phyloP scores from a whole-genome alignment of 2,888 invertebrate genomes.

The Drosophila antonietae region DNA sequence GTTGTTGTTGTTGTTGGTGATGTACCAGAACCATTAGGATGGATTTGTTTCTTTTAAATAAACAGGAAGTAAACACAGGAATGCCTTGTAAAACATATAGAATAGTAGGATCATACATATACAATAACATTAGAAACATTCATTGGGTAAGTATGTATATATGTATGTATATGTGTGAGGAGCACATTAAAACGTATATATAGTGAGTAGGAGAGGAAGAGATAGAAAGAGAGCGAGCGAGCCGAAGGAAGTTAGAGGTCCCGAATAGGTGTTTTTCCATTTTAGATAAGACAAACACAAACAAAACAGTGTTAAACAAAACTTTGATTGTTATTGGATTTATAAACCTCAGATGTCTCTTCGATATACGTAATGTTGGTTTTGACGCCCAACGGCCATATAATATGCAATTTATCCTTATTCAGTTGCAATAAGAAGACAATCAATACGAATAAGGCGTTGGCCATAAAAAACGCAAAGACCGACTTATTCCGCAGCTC shows the following conservation, averaged over 20 bases:
- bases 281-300: conserved; percentile 52
- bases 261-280: conserved; percentile 14
- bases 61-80: conserved; percentile 49
- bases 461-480: conserved; percentile 99
- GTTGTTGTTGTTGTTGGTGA: conserved; percentile 53
- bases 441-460: conserved; percentile 99
- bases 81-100: conserved; percentile 42
- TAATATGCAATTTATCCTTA: conserved; percentile 98
- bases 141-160: conserved; percentile 54
- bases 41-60: conserved; percentile 53
- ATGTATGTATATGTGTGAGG: conserved; percentile 46
- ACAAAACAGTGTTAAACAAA: conserved; percentile 51
- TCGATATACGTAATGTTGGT: conserved; percentile 97
- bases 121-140: conserved; percentile 56
- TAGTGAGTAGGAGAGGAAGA: conserved; percentile 30
- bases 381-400: conserved; percentile 98
- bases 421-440: conserved; percentile 99
- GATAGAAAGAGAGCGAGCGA: conserved; percentile 20
- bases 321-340: conserved; percentile 27
- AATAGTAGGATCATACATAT: conserved; percentile 24
- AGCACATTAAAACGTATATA: conserved; percentile 41
- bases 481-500: conserved; percentile 98
- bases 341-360: conserved; percentile 94
- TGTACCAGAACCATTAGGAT: conserved; percentile 72
- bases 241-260: conserved; percentile 58